A percentile compares a stretch with the other conserved stretches of the same genome.
phyloP scores from a whole-genome alignment of 2,888 invertebrate genomes.

The Brachyptera putata region DNA sequence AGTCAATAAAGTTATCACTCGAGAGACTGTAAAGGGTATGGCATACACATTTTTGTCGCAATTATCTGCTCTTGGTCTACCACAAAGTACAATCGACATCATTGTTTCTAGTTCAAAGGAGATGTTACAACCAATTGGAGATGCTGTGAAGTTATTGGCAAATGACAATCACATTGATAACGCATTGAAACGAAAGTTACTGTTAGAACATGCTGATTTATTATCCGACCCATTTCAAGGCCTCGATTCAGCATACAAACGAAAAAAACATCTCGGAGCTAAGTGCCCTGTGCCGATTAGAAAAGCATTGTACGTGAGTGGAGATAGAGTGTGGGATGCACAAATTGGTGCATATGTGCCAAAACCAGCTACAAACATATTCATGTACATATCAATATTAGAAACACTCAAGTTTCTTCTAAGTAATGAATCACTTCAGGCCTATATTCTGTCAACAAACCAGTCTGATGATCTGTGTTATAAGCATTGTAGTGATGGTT shows the following conservation, averaged over 20 bases:
- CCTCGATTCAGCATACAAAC: background rate
- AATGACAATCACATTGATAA: too few relatives aligned
- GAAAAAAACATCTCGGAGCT: background rate
- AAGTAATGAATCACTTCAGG: background rate
- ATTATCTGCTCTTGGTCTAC: too few relatives aligned
- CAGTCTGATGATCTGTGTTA: background rate
- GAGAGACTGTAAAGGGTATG: too few relatives aligned
- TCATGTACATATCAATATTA: slow-evolving; percentile 26
- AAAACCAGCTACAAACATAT: slow-evolving; percentile 7
- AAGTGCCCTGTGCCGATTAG: background rate
- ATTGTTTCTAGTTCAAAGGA: too few relatives aligned
- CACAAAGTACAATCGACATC: too few relatives aligned
- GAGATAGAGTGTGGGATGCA: background rate
- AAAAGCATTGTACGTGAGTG: background rate
- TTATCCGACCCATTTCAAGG: background rate
- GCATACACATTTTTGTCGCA: too few relatives aligned
- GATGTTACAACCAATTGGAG: too few relatives aligned
- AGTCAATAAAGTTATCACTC: too few relatives aligned
- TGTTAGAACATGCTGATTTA: background rate
- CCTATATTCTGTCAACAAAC: background rate
- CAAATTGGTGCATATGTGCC: background rate
- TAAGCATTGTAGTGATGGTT: background rate
- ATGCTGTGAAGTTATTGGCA: too few relatives aligned
- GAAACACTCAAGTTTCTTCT: slow-evolving; percentile 22
- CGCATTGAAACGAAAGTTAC: too few relatives aligned